These are phyloP conservation scores for Todus mexicanus DNA, from an alignment of 2,797 vertebrate species.

Conservation along the genomic window DNA sequence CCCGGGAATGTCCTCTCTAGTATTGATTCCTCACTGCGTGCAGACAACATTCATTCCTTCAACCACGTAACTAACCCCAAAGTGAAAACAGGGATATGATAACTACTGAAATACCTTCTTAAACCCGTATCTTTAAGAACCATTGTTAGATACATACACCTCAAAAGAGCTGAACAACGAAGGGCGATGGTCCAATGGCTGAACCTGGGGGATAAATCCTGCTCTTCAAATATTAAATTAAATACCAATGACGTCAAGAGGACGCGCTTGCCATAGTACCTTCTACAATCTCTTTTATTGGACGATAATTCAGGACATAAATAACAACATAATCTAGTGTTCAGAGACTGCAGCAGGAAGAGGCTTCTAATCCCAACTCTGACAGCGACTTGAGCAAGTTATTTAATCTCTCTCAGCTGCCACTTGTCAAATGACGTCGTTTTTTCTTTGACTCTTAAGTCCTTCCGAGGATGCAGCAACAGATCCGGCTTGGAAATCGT, in stretches of 20 bases:
- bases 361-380: constrained; percentile 7
- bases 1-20: background rate
- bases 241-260: background rate
- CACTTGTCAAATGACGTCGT: background rate
- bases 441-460: background rate
- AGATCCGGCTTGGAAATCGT: background rate
- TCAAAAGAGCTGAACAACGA: background rate
- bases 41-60: background rate
- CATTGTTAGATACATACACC: background rate
- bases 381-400: background rate
- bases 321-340: background rate
- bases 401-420: background rate
- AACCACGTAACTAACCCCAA: background rate
- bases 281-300: background rate
- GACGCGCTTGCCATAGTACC: background rate
- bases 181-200: background rate
- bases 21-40: background rate
- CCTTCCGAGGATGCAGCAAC: background rate
- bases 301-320: background rate
- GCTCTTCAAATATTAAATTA: background rate
- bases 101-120: background rate
- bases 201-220: background rate
- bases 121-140: background rate
- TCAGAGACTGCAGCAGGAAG: background rate
- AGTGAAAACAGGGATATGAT: background rate